Evolutionary conservation across 1,140 invertebrate species (phyloP).

Genomic region (Holotrichia oblita): DNA sequence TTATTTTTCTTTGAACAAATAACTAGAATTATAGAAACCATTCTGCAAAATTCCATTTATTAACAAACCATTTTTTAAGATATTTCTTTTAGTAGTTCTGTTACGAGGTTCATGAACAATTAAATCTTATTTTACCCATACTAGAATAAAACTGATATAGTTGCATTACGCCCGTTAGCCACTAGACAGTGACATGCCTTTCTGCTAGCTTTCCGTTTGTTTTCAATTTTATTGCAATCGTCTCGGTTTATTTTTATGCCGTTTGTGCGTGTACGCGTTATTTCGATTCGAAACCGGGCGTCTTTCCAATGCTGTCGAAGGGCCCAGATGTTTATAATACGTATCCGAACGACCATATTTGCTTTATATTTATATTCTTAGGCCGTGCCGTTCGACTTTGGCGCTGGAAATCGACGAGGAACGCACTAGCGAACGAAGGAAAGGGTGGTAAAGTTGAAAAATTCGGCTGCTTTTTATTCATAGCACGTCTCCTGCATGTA

Average conservation of each 20-base stretch:
- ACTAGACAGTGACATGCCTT: background rate
- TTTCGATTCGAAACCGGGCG: background rate
- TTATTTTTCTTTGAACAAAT: no score
- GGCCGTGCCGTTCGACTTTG: conserved; percentile 22
- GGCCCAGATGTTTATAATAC: conserved; percentile 35
- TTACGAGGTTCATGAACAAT: background rate
- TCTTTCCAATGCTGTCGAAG: conserved; percentile 18
- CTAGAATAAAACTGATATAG: background rate
- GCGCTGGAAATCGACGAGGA: conserved; percentile 4
- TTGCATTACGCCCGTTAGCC: background rate
- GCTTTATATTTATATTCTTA: conserved; percentile 35
- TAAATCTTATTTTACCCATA: background rate
- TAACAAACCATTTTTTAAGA: no score
- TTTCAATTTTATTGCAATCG: conserved; percentile 35
- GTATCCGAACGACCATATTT: conserved; percentile 36
- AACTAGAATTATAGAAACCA: no score
- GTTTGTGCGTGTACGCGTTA: conserved; percentile 31
- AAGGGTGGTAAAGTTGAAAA: conserved; percentile 32
- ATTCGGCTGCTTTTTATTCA: conserved; percentile 31
- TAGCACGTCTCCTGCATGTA: conserved; percentile 19
- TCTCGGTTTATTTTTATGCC: conserved; percentile 34
- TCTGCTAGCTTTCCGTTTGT: conserved; percentile 8
- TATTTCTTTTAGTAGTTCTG: no score
- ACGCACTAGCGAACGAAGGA: conserved; percentile 1
- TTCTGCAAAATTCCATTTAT: no score